Evolutionary conservation across 2,113 vertebrate species (phyloP), one percentile per base, ranked within the genome.

Genomic region (Tyrannus savana): DNA sequence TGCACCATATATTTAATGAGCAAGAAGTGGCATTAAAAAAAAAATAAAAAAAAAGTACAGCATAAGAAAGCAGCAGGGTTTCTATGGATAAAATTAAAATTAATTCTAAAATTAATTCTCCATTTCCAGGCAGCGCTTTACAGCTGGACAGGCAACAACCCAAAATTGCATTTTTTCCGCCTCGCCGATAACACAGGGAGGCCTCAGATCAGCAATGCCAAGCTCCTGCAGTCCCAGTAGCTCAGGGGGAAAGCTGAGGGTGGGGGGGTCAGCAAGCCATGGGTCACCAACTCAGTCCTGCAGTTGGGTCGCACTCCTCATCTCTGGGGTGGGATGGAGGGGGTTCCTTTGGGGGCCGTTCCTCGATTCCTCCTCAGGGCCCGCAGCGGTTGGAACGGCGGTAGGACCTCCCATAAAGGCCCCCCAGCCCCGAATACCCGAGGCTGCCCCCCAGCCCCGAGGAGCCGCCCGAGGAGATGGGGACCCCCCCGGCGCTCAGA

Each of bases 1-100:
- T 95, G 92, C 82, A 3, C 22, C 46, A 33, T 69, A n/a, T 37
- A 44, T 97, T 97, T 97, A 96, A 94, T 96, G 68, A 79, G 62
- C 35, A 8, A 87, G 59, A 83, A 91, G 18, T 25, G 62, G n/a
- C 77, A 56, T 24, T 7, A 0, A n/a, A 73, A 90, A 89, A 53
- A 4, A 35, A 53, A 3, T 33, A 68, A 87, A 83, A 55, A 4
- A 44, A 73, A 59, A 2, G 1, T 47, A 50, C 62, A 75, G 78
- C 21, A 0, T 31, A 41, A 78, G 52, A 64, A 75, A 96, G 87
- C 90, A 79, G 59, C 5, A 52, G 53, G 37, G 49, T 25, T 31
- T 46, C 47, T 6, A 19, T 1, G 24, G 68, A n/a, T 58, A 58
- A 58, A 58, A 33, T 21, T 58, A 58, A 58, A 58, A 33, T 21